Evolutionary conservation across 2,113 vertebrate species (phyloP).

Genomic region (Noctilio leporinus): DNA sequence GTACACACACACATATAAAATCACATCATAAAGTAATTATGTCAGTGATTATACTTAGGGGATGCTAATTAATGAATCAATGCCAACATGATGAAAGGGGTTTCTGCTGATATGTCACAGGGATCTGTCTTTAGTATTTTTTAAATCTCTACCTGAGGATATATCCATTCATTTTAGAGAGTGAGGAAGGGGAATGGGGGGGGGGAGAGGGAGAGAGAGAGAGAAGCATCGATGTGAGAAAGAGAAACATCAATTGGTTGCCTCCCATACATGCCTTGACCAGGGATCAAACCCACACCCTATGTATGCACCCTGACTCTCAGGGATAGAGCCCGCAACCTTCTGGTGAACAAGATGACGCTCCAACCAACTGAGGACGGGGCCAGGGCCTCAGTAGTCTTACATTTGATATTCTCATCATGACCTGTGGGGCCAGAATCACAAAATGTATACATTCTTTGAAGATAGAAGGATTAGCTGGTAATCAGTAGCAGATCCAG

Average conservation of each 20-base stretch:
- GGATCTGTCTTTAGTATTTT: not conserved
- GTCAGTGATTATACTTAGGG: not conserved
- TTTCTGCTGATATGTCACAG: not conserved
- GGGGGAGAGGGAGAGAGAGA: no score
- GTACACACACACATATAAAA: not conserved
- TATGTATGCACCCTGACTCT: no score
- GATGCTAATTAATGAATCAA: conserved; percentile 1
- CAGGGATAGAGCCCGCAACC: no score
- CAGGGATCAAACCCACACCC: no score
- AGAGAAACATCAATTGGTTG: no score
- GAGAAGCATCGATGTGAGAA: no score
- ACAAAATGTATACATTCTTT: not conserved
- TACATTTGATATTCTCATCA: not conserved
- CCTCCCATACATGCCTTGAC: no score
- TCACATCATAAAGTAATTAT: not conserved
- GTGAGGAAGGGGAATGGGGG: no score
- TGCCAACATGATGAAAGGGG: not conserved
- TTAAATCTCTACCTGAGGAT: no score
- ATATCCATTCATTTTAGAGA: no score
- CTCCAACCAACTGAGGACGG: no score
- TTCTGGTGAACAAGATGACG: no score
- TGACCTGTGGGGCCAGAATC: not conserved
- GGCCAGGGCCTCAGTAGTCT: not conserved
- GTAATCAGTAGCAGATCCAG: conserved; percentile 16
- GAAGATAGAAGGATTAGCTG: not conserved